Evolutionary conservation across 1,140 invertebrate species (phyloP).

Genomic region (Cydia amplana): DNA sequence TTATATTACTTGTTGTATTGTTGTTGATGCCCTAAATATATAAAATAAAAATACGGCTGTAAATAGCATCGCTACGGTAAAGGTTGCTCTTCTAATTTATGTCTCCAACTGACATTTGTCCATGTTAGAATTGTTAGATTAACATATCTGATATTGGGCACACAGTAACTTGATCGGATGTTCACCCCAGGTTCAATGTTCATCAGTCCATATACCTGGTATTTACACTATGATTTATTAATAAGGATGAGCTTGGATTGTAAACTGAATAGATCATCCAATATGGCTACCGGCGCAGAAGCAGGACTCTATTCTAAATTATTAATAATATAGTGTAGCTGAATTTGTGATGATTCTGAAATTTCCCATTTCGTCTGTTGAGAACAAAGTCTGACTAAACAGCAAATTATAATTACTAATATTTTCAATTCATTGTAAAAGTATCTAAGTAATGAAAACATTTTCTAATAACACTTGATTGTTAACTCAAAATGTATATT

Average conservation of each 20-base stretch:
- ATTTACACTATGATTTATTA: background rate
- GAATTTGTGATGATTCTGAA: no score
- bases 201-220: background rate
- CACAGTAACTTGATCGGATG: slow-evolving; percentile 24
- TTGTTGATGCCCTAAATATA: no score
- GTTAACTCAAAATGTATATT: no score
- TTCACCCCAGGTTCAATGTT: slow-evolving; percentile 20
- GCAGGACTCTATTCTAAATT: background rate
- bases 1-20: no score
- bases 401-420: no score
- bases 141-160: slow-evolving; percentile 13
- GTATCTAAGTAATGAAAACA: no score
- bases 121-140: slow-evolving; percentile 7
- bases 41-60: background rate
- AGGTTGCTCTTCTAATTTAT: slow-evolving; percentile 12
- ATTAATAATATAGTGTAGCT: background rate
- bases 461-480: no score
- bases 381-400: no score
- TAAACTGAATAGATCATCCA: background rate
- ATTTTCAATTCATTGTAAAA: no score
- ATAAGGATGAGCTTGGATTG: slow-evolving; percentile 7
- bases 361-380: no score
- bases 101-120: background rate
- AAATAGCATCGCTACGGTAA: background rate
- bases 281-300: background rate